Evolutionary conservation across 1,140 invertebrate species (phyloP).

Genomic region (Spodoptera litura): DNA sequence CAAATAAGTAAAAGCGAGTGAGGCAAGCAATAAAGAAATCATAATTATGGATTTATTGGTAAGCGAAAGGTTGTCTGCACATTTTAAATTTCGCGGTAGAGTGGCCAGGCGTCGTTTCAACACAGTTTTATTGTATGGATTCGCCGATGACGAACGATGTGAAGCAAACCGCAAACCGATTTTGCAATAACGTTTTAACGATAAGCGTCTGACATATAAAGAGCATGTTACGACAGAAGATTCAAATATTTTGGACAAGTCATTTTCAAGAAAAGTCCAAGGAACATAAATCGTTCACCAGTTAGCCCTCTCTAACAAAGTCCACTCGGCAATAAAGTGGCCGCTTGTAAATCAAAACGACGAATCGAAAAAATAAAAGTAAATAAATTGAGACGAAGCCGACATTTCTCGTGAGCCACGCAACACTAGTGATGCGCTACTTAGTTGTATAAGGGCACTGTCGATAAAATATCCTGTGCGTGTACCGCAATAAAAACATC

Average conservation of each 20-base stretch:
- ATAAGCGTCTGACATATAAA: conserved; percentile 63
- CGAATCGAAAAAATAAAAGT: conserved; percentile 76
- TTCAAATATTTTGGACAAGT: conserved; percentile 76
- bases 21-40: conserved; percentile 22
- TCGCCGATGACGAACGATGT: conserved; percentile 42
- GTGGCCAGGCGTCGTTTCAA: conserved; percentile 40
- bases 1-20: neutral
- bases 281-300: conserved; percentile 78
- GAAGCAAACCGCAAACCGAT: conserved; percentile 54
- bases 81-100: conserved; percentile 56
- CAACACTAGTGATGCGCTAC: conserved; percentile 62
- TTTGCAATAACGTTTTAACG: conserved; percentile 66
- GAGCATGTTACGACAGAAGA: conserved; percentile 65
- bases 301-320: conserved; percentile 80
- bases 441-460: conserved; percentile 21
- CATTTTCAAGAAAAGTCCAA: conserved; percentile 68
- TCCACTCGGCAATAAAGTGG: conserved; percentile 77
- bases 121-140: conserved; percentile 50
- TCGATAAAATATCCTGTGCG: conserved; percentile 49
- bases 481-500: conserved; percentile 2
- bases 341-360: conserved; percentile 83
- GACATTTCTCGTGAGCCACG: conserved; percentile 69
- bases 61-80: conserved; percentile 36
- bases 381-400: conserved; percentile 68
- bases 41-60: conserved; percentile 33